Base-by-base conservation (phyloP, 2,797 vertebrate species). In the Decapterus maruadsi region DNA sequence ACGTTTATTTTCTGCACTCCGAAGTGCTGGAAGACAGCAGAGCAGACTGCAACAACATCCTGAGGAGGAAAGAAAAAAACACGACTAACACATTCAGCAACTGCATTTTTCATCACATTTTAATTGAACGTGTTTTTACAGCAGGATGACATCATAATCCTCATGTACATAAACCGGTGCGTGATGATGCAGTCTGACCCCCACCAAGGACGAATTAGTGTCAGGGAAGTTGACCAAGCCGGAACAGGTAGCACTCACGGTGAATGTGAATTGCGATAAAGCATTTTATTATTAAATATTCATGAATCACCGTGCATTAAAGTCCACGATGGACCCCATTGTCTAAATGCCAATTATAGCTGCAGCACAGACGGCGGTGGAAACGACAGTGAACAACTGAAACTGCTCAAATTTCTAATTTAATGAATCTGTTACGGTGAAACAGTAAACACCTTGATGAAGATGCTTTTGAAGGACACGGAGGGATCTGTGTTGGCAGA, bases 261-360 rank as follows among this genome's bases (percentile, higher is more conserved):
- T 73, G 86, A 87, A 90, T 88, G 34, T 66, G 59, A 90, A 88
- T 81, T 72, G 68, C 14, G 45, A 77, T 73, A 67, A 90, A 67
- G 73, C 71, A 58, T 77, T 89, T 85, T 67, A 76, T 36, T 20
- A 90, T 92, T 61, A 91, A 93, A 92, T 89, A 92, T 92, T 91
- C 88, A 93, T 90, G 89, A 92, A 83, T 77, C 68, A 53, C 74
- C 19, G 46, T 59, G 59, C 82, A 70, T 77, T 67, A 72, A 60
- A 51, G 68, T 17, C 17, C 38, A 2, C 50, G 67, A 78, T 67
- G 68, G 61, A 70, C 42, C 34, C 42, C 55, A 2, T 1, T 51
- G 72, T 81, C 70, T 90, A 87, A 90, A 90, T 89, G 82, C 42
- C 89, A 88, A 83, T 89, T 92, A 89, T 51, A 90, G 81, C 80